Evolutionary conservation across 2,888 invertebrate species (phyloP).

Genomic region (Pycnomerus fuliginosus): DNA sequence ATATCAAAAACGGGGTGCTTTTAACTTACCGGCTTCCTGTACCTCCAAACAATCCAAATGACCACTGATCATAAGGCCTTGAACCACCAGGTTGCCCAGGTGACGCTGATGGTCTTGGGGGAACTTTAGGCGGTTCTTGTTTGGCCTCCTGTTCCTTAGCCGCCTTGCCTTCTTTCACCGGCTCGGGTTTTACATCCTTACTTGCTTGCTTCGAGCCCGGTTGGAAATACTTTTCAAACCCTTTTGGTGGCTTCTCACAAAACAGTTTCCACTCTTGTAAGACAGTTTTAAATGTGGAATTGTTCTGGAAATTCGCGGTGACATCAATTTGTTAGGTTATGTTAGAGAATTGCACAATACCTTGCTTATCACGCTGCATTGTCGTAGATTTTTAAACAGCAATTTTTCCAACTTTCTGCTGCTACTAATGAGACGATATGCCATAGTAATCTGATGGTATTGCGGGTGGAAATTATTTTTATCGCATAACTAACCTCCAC

Average conservation of each 20-base stretch:
- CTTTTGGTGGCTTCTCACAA: constrained; percentile 84
- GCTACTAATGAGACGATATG: constrained; percentile 61
- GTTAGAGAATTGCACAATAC: constrained; percentile 35
- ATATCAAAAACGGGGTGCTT: constrained; percentile 8
- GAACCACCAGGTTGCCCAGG: constrained; percentile 38
- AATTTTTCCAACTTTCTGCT: constrained; percentile 60
- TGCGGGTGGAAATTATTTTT: constrained; percentile 9
- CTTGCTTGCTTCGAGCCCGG: constrained; percentile 54
- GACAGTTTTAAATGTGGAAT: constrained; percentile 59
- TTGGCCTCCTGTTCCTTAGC: constrained; percentile 45
- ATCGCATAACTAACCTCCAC: constrained; percentile 28
- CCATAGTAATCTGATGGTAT: constrained; percentile 54
- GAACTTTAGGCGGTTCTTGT: constrained; percentile 51
- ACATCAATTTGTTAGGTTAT: constrained; percentile 26
- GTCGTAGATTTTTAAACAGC: constrained; percentile 45
- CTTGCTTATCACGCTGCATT: constrained; percentile 42
- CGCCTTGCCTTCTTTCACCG: constrained; percentile 39
- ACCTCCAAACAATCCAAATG: constrained; percentile 56
- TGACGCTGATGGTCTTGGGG: constrained; percentile 49
- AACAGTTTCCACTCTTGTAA: constrained; percentile 64
- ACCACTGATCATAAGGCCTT: constrained; percentile 55
- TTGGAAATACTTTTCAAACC: constrained; percentile 87
- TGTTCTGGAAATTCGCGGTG: constrained; percentile 48
- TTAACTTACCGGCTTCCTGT: constrained; percentile 50
- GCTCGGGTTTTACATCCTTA: constrained; percentile 49